Percentiles rank a stretch among this genome's conserved stretches.
These are phyloP conservation scores for Suillia variegata DNA, from an alignment of 2,888 invertebrate genomes.

Conservation along the genomic window DNA sequence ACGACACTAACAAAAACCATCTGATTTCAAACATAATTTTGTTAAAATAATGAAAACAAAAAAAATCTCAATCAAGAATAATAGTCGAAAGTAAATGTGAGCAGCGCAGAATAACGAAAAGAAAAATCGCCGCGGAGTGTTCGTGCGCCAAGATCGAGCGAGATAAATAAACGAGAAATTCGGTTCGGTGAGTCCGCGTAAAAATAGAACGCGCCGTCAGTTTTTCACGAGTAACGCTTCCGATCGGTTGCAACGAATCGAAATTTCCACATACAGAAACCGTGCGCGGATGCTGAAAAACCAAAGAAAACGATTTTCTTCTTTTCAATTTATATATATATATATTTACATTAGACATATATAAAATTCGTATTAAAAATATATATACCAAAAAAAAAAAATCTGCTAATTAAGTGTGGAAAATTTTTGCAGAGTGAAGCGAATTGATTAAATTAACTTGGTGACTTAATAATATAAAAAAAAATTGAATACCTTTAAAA, in stretches of 20 bases:
- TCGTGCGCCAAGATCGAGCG: slow-evolving; percentile 13
- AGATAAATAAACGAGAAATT: background rate
- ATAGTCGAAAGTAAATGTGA: slow-evolving; percentile 5
- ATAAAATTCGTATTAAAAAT: too few species aligned
- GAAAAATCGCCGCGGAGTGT: background rate
- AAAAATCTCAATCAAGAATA: slow-evolving; percentile 5
- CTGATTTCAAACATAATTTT: slow-evolving; percentile 1
- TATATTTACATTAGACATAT: too few species aligned
- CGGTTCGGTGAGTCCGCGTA: slow-evolving; percentile 32
- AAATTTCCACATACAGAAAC: background rate
- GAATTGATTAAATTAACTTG: too few species aligned
- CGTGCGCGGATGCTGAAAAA: too few species aligned
- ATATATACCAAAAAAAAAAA: too few species aligned
- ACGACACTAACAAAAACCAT: slow-evolving; percentile 7
- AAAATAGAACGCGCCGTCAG: slow-evolving; percentile 56
- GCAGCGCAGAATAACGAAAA: slow-evolving; percentile 7
- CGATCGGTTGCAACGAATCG: slow-evolving; percentile 46
- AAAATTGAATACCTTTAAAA: too few species aligned
- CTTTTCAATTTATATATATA: too few species aligned
- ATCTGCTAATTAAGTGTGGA: too few species aligned
- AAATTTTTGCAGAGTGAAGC: too few species aligned
- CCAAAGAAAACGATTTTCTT: too few species aligned
- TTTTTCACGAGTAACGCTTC: slow-evolving; percentile 56
- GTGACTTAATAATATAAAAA: too few species aligned
- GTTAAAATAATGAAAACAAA: background rate